These are phyloP conservation scores for Chloroclystis v-ata DNA, from an alignment of 2,888 invertebrate species.

Conservation along the genomic window DNA sequence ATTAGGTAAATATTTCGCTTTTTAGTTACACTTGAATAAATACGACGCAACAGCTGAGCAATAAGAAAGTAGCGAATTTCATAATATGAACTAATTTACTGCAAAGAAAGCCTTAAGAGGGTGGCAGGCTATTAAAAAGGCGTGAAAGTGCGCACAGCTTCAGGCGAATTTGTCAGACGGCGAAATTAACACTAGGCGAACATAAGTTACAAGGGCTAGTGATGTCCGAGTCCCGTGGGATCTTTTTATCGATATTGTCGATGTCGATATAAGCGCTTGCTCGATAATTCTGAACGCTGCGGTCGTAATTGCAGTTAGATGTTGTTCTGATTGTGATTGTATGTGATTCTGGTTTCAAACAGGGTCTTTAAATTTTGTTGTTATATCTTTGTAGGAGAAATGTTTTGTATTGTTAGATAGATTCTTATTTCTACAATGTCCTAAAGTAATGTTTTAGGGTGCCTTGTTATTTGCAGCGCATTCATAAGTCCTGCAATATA, in stretches of 20 bases:
- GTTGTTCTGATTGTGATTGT: conserved; percentile 1
- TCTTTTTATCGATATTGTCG: conserved; percentile 46
- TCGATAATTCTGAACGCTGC: background rate
- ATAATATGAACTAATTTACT: conserved; percentile 34
- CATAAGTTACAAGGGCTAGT: conserved; percentile 51
- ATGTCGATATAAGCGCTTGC: conserved; percentile 6
- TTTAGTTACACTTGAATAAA: no score
- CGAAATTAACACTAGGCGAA: conserved; percentile 68
- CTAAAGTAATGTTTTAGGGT: no score
- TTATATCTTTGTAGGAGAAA: no score
- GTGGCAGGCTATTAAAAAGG: conserved; percentile 38
- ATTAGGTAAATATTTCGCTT: no score
- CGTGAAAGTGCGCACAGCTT: conserved; percentile 42
- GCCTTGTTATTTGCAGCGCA: no score
- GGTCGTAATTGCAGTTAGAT: conserved; percentile 6
- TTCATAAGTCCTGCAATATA: no score
- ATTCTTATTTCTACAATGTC: no score
- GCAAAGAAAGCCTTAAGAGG: conserved; percentile 39
- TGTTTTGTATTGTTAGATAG: no score
- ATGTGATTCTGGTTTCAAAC: background rate
- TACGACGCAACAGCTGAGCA: background rate
- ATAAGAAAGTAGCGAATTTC: background rate
- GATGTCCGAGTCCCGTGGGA: conserved; percentile 32
- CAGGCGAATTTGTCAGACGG: conserved; percentile 61
- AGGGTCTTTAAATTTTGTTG: no score